Percentiles rank a stretch among this genome's conserved stretches.
Evolutionary conservation across 2,888 invertebrate genomes (phyloP).

Genomic region (Volucella zonaria): DNA sequence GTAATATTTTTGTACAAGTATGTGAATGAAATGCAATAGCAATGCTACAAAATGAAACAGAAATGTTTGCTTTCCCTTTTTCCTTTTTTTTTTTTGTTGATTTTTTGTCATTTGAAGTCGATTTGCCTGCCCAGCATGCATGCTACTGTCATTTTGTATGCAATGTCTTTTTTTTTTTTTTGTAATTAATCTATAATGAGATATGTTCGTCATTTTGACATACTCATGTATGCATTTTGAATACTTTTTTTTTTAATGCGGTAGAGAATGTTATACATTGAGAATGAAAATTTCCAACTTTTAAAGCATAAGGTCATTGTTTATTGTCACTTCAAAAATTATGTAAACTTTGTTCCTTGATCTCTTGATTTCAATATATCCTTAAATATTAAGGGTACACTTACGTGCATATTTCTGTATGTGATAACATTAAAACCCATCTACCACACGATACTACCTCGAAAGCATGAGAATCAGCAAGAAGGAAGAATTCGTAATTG

Average conservation of each 20-base stretch:
- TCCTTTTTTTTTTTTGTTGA: neutral
- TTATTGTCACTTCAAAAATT: too few relatives aligned
- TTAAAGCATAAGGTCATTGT: neutral
- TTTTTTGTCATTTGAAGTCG: conserved; percentile 16
- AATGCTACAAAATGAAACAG: neutral
- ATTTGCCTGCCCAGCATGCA: conserved; percentile 62
- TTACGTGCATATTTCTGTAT: neutral
- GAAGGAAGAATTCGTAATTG: too few relatives aligned
- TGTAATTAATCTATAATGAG: conserved; percentile 38
- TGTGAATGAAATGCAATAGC: neutral
- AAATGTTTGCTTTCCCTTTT: neutral
- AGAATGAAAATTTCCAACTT: conserved; percentile 41
- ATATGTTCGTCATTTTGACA: conserved; percentile 14
- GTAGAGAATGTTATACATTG: conserved; percentile 28
- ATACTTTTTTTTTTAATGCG: conserved; percentile 1
- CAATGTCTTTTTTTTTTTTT: conserved; percentile 36
- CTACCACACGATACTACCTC: too few relatives aligned
- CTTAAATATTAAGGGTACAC: neutral
- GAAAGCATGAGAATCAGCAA: too few relatives aligned
- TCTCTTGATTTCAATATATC: conserved; percentile 1
- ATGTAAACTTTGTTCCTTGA: neutral
- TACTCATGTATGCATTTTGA: conserved; percentile 1
- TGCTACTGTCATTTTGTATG: conserved; percentile 42
- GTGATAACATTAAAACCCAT: too few relatives aligned
- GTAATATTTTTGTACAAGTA: too few relatives aligned